Percentiles rank a stretch among this genome's conserved stretches.
phyloP scores from a whole-genome alignment of 2,113 vertebrate species.

The Vidua macroura region DNA sequence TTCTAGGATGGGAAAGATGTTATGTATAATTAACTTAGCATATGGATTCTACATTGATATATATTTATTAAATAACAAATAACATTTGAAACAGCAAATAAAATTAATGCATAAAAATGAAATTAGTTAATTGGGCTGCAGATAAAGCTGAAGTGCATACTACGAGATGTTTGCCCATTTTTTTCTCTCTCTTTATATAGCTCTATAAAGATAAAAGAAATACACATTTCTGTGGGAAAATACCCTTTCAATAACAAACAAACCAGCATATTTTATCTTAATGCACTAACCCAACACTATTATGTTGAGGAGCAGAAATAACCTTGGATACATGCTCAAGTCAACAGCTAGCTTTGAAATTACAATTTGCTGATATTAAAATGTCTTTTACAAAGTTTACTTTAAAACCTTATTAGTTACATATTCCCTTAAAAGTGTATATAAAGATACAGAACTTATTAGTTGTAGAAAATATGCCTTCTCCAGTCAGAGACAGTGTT shows the following conservation, averaged over 20 bases:
- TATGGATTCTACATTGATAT: neutral
- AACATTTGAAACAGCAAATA: neutral
- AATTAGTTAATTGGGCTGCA: neutral
- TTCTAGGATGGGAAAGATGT: neutral
- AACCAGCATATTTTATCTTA: neutral
- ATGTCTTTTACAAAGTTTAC: neutral
- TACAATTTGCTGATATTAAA: neutral
- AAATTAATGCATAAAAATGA: neutral
- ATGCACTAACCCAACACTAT: neutral
- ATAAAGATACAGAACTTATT: neutral
- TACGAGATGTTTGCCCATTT: neutral
- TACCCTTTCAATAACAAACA: neutral
- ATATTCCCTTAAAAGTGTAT: neutral
- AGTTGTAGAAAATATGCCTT: neutral
- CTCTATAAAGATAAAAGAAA: neutral
- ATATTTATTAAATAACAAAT: neutral
- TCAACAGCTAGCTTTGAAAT: neutral
- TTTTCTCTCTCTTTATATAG: neutral
- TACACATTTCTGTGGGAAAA: neutral
- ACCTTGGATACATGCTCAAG: neutral
- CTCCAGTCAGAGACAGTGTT: neutral
- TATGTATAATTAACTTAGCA: neutral
- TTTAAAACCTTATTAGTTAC: neutral
- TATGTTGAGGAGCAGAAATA: neutral
- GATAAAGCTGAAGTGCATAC: neutral